Evolutionary conservation across 2,888 invertebrate species (phyloP).

Genomic region (Polyploca ridens): DNA sequence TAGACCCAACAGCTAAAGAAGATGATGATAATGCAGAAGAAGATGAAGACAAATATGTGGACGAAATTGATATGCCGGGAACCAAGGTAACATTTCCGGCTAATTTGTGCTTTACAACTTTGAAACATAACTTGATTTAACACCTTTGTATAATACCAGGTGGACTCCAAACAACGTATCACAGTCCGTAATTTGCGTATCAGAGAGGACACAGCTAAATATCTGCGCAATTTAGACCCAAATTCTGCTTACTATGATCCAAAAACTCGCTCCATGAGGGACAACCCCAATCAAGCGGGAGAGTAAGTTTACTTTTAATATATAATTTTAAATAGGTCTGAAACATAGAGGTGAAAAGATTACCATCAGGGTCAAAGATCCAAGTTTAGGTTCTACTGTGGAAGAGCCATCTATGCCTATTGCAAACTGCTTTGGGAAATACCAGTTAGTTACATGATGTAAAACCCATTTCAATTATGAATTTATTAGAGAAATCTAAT

Average conservation of each 20-base stretch:
- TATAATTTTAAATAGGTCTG: too few relatives aligned
- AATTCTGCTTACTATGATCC: slow-evolving; percentile 99
- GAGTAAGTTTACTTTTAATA: slow-evolving; percentile 80
- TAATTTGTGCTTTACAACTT: too few relatives aligned
- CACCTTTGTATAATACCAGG: slow-evolving; percentile 64
- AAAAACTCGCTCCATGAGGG: slow-evolving; percentile 99
- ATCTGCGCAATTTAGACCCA: slow-evolving; percentile 97
- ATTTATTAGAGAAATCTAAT: too few relatives aligned
- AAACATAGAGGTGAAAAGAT: too few relatives aligned
- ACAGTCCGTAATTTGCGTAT: slow-evolving; percentile 99
- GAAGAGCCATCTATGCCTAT: too few relatives aligned
- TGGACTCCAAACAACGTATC: slow-evolving; percentile 99
- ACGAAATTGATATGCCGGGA: slow-evolving; percentile 99
- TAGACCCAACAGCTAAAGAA: slow-evolving; percentile 86
- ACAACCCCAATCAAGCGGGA: slow-evolving; percentile 91
- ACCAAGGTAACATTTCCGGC: slow-evolving; percentile 88
- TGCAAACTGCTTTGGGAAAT: too few relatives aligned
- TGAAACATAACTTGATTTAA: slow-evolving; percentile 4
- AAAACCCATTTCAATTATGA: too few relatives aligned
- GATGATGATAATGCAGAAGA: slow-evolving; percentile 91
- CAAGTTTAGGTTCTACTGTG: too few relatives aligned
- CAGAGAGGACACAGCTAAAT: slow-evolving; percentile 99
- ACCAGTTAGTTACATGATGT: too few relatives aligned
- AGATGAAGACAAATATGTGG: slow-evolving; percentile 97
- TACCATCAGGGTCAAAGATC: too few relatives aligned